Conservation (phyloP, 2,888 invertebrate genomes). For the Scaptomyza polygonia region DNA sequence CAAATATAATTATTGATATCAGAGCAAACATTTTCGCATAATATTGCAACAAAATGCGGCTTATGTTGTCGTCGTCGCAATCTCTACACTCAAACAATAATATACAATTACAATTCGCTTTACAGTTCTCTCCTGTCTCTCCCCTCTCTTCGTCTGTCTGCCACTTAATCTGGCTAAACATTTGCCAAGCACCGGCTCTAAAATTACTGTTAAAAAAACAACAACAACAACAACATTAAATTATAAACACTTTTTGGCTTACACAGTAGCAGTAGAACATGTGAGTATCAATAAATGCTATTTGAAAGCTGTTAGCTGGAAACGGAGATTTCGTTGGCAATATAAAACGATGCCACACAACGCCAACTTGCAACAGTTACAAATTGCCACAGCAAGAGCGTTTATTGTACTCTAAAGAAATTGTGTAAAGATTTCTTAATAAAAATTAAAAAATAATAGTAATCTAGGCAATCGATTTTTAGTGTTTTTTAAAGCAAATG, state of each 20-base stretch:
- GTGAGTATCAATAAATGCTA: not conserved
- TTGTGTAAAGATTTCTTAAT: too few species aligned
- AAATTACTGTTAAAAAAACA: slow-evolving; percentile 11
- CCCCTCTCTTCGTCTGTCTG: not conserved
- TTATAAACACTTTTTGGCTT: slow-evolving; percentile 17
- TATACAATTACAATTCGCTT: slow-evolving; percentile 12
- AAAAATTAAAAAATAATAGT: too few species aligned
- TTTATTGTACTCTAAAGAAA: not conserved
- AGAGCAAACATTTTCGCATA: slow-evolving; percentile 16
- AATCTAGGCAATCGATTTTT: not conserved
- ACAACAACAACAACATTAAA: too few species aligned
- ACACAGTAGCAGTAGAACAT: too few species aligned
- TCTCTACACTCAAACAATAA: slow-evolving; percentile 3
- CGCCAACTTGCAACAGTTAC: slow-evolving; percentile 8
- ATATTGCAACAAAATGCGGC: slow-evolving; percentile 12
- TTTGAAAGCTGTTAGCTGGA: not conserved
- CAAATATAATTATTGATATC: slow-evolving; percentile 30
- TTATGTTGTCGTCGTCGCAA: slow-evolving; percentile 13
- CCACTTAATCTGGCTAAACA: slow-evolving; percentile 26
- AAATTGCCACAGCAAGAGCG: not conserved
- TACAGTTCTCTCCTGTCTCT: not conserved
- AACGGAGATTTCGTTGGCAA: not conserved
- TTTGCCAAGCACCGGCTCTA: slow-evolving; percentile 10
- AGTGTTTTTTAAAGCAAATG: not conserved
- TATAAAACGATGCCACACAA: slow-evolving; percentile 16